Evolutionary conservation across 2,797 vertebrate species (phyloP).

Genomic region (Thamnophis elegans): DNA sequence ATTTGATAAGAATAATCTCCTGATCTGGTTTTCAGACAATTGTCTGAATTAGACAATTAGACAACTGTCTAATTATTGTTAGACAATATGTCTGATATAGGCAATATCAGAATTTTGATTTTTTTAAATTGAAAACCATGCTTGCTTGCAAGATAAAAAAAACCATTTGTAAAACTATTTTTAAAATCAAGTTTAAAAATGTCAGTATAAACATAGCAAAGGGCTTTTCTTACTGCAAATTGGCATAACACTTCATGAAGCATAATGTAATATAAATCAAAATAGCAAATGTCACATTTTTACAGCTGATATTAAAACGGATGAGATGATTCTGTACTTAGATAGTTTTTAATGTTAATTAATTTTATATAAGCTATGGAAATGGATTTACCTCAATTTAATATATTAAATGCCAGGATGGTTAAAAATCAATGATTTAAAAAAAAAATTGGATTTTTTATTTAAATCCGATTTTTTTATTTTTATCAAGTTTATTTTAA

Average conservation of each 20-base stretch:
- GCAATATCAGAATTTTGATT: conserved; percentile 26
- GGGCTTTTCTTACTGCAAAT: background rate
- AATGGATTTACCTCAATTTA: conserved; percentile 20
- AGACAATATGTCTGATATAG: conserved; percentile 30
- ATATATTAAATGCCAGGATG: background rate
- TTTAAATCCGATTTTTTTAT: too few species aligned
- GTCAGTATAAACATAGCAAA: background rate
- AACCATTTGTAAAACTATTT: background rate
- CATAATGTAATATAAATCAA: conserved; percentile 23
- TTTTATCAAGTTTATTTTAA: too few species aligned
- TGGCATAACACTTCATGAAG: accelerated
- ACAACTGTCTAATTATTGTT: conserved; percentile 3
- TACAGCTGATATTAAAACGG: conserved; percentile 1
- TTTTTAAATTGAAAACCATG: background rate
- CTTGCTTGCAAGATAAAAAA: background rate
- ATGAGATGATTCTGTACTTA: conserved; percentile 19
- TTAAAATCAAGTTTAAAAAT: background rate
- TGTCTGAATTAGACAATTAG: too few species aligned
- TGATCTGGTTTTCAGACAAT: conserved; percentile 5
- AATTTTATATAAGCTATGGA: conserved; percentile 44
- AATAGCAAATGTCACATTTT: conserved; percentile 9
- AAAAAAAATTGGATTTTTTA: too few species aligned
- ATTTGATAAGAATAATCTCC: conserved; percentile 4
- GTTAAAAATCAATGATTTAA: too few species aligned
- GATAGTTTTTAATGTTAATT: conserved; percentile 36